These are phyloP conservation scores for Acanthosepion esculentum DNA, from an alignment of 2,888 invertebrate genomes.

Conservation along the genomic window DNA sequence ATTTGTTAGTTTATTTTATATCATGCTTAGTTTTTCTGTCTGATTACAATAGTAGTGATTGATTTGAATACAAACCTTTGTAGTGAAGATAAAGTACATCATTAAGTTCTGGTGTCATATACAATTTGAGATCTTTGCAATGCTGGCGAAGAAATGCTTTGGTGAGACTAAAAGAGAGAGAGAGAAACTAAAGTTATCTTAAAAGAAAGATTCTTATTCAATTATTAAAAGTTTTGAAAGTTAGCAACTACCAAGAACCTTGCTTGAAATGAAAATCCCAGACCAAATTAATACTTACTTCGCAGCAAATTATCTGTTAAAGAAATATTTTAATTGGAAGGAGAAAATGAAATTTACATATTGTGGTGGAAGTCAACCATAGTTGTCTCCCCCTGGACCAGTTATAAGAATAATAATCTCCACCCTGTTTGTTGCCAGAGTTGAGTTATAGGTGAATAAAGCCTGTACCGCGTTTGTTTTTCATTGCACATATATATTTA, in stretches of 20 bases:
- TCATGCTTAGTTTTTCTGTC: background rate
- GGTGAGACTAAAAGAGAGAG: conserved; percentile 80
- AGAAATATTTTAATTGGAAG: background rate
- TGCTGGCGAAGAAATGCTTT: conserved; percentile 85
- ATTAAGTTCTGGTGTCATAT: conserved; percentile 90
- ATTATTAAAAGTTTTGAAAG: background rate
- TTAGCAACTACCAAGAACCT: background rate
- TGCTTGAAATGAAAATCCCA: background rate
- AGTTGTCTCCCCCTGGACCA: too few relatives aligned
- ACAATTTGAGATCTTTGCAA: conserved; percentile 89
- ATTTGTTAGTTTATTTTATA: background rate
- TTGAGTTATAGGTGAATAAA: too few relatives aligned
- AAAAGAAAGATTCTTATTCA: background rate
- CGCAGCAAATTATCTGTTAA: background rate
- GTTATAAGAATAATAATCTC: too few relatives aligned
- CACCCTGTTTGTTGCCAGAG: too few relatives aligned
- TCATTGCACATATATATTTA: too few relatives aligned
- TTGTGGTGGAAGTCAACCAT: too few relatives aligned
- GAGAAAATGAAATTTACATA: too few relatives aligned
- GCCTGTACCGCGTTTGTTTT: too few relatives aligned
- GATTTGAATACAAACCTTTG: conserved; percentile 81
- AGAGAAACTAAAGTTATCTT: background rate
- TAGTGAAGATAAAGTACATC: conserved; percentile 95
- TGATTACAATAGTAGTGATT: background rate
- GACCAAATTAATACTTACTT: background rate